phyloP scores from a whole-genome alignment of 2,113 vertebrate genomes.

The Chunga burmeisteri region DNA sequence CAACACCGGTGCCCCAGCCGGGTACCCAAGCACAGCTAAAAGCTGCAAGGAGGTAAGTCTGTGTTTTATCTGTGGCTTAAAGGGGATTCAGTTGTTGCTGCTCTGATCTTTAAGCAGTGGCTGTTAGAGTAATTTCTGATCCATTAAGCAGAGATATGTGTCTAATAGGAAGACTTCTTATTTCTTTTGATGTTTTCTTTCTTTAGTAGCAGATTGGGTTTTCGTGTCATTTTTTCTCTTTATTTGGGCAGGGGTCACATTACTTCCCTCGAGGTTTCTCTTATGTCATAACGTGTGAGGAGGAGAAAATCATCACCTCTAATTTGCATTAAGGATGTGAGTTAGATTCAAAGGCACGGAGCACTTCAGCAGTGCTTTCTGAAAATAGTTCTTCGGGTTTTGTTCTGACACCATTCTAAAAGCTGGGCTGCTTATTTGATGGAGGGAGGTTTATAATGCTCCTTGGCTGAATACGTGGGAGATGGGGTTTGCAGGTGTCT shows the following conservation, averaged over 20 bases:
- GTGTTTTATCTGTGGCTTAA: neutral
- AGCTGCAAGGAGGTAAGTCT: neutral
- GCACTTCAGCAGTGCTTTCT: neutral
- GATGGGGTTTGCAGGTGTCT: neutral
- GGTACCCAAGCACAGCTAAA: neutral
- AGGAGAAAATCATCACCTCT: neutral
- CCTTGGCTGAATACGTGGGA: neutral
- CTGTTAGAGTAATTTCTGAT: neutral
- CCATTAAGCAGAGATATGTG: neutral
- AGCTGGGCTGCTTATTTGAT: neutral
- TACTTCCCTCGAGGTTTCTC: neutral
- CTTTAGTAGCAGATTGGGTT: neutral
- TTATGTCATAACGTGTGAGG: neutral
- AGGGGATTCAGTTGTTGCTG: neutral
- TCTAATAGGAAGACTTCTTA: neutral
- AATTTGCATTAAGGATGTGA: neutral
- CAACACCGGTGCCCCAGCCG: accelerated
- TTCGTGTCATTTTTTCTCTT: neutral
- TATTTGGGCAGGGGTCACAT: neutral
- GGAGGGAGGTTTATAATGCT: neutral
- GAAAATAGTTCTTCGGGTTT: neutral
- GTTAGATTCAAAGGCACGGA: neutral
- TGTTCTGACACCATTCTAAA: neutral
- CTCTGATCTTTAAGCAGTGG: neutral
- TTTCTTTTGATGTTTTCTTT: slow-evolving; percentile 37